Evolutionary conservation across 2,888 invertebrate species (phyloP).

Genomic region (Heterodera filipjevi): DNA sequence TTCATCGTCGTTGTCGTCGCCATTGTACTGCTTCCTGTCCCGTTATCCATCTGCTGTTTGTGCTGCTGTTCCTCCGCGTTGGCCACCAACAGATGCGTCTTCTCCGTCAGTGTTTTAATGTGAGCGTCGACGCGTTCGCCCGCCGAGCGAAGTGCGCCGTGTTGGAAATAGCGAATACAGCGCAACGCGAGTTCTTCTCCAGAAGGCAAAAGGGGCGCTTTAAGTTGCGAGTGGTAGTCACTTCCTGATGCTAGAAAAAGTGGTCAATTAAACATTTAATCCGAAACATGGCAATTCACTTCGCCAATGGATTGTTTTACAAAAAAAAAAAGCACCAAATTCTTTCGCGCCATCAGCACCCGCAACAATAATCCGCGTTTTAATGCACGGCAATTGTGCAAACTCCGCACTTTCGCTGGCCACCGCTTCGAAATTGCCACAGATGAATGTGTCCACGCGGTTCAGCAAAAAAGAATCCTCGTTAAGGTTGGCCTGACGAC

Average conservation of each 20-base stretch:
- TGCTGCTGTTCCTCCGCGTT: neutral
- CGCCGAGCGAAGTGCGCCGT: neutral
- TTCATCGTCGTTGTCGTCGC: slow-evolving; percentile 6
- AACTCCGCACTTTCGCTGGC: slow-evolving; percentile 59
- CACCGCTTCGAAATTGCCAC: slow-evolving; percentile 54
- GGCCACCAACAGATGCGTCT: slow-evolving; percentile 40
- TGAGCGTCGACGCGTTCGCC: slow-evolving; percentile 54
- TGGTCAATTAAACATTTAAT: neutral
- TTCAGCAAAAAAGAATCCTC: slow-evolving; percentile 56
- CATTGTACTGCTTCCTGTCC: neutral
- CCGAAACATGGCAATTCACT: neutral
- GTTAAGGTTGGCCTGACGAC: slow-evolving; percentile 62
- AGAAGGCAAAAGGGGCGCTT: neutral
- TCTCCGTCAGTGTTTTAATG: slow-evolving; percentile 51
- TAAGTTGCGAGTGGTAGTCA: neutral
- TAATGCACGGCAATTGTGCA: slow-evolving; percentile 59
- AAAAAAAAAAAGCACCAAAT: slow-evolving; percentile 49
- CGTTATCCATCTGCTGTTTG: neutral
- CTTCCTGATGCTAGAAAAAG: neutral
- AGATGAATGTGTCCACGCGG: slow-evolving; percentile 59
- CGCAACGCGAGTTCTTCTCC: neutral
- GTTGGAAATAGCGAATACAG: slow-evolving; percentile 24
- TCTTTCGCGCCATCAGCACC: slow-evolving; percentile 28
- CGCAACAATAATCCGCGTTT: slow-evolving; percentile 45
- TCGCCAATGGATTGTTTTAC: slow-evolving; percentile 54